Evolutionary conservation across 2,888 invertebrate genomes (phyloP), one percentile per base, ranked within the genome.

Genomic region (Leptinotarsa rubiginosa): DNA sequence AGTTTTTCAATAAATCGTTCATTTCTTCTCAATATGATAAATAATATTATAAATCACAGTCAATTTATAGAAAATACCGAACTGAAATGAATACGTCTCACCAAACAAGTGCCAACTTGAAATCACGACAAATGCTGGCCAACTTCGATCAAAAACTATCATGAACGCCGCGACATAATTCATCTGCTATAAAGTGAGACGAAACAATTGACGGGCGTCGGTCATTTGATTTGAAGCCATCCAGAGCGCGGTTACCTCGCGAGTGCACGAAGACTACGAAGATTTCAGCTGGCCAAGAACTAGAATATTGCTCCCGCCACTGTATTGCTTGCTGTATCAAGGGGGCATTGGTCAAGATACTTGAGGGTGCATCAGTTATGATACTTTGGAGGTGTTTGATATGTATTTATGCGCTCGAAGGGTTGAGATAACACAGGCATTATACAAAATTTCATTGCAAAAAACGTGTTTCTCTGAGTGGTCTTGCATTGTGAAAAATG

Each of bases 201-300:
- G 70, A 73, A 75, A 70, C 69, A 73, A 73, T 73, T 74, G 70
- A 70, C 74, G 72, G 75, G 66, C 66, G 67, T 71, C 73, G 73
- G 74, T 75, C 73, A 75, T 69, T 76, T 62, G 73, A 73, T 76
- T 49, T 75, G 76, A 75, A 82, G 81, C 82, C 83, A 81, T 83
- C 82, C 79, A 79, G 79, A 81, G 81, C 83, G 81, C 84, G 84
- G 83, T 80, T 82, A 80, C 81, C 79, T 81, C 81, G 82, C 83
- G 83, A 84, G 83, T 84, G 84, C 74, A 77, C 79, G 78, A 78
- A 78, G 78, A 78, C 78, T 75, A 69, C 77, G 78, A 78, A 77
- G 76, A 81, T 81, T 79, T 80, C 79, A 76, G 79, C 78, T 78
- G 80, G 78, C 72, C 80, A 81, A 82, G 74, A 70, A 73, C 78